Percentiles rank a stretch among this genome's conserved stretches.
Evolutionary conservation across 1,140 invertebrate species (phyloP).

Genomic region (Zaprionus lachaisei): DNA sequence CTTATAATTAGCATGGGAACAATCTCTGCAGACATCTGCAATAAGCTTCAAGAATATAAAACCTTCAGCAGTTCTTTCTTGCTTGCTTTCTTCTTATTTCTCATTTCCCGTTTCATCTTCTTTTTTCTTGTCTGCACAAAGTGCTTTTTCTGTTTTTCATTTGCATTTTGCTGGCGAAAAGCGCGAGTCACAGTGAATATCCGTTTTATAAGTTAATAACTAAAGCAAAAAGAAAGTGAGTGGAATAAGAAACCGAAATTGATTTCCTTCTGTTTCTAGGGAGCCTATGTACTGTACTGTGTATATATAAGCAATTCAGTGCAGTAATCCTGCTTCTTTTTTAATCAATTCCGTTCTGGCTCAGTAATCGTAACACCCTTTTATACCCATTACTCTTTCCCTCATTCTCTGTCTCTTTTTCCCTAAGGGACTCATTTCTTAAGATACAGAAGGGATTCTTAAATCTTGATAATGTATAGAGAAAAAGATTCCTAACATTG

Average conservation of each 20-base stretch:
- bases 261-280: not conserved
- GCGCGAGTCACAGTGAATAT: slow-evolving; percentile 56
- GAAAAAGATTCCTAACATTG: too few species aligned
- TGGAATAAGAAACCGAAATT: not conserved
- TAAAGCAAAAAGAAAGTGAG: slow-evolving; percentile 19
- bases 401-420: not conserved
- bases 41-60: not conserved
- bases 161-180: slow-evolving; percentile 57
- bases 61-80: not conserved
- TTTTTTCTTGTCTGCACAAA: slow-evolving; percentile 3
- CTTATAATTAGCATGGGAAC: not conserved
- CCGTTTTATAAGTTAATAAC: slow-evolving; percentile 67
- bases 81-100: not conserved
- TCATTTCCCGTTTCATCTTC: not conserved
- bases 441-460: too few species aligned
- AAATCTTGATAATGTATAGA: too few species aligned
- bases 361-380: too few species aligned
- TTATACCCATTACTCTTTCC: too few species aligned
- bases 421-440: not conserved
- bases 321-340: not conserved
- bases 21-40: not conserved
- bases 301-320: not conserved
- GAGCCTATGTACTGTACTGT: not conserved
- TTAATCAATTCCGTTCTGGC: not conserved
- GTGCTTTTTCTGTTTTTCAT: slow-evolving; percentile 64